Evolutionary conservation across 64 coral and sea anemone genomes (phyloP).

Genomic region (Montipora cactus): DNA sequence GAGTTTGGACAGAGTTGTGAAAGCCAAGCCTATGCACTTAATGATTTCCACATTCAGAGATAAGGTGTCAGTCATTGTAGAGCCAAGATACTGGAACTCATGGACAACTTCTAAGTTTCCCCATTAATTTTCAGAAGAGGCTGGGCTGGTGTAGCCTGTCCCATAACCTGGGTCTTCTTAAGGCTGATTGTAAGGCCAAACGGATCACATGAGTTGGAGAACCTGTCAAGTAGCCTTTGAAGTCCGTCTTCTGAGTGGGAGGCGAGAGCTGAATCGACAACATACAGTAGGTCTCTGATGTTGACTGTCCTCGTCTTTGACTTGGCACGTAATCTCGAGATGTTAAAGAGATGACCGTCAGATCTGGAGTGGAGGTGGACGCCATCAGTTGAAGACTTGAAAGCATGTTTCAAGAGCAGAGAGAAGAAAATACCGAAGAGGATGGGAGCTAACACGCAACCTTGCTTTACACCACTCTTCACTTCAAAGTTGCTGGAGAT

Average conservation of each 20-base stretch:
- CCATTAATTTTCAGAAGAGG: not conserved
- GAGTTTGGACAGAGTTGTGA: too few relatives aligned
- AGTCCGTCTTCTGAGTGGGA: too few relatives aligned
- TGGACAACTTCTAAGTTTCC: not conserved
- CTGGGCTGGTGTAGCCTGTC: not conserved
- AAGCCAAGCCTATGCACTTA: not conserved
- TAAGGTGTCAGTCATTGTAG: not conserved
- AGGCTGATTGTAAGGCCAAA: not conserved
- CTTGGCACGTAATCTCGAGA: slow-evolving; percentile 1
- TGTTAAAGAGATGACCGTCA: slow-evolving; percentile 12
- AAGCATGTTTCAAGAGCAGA: too few relatives aligned
- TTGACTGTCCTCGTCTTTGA: not conserved
- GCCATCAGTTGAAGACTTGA: too few relatives aligned
- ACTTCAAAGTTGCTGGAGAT: not conserved
- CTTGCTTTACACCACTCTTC: too few relatives aligned
- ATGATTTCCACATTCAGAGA: slow-evolving; percentile 7
- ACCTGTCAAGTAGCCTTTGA: not conserved
- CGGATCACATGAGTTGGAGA: not conserved
- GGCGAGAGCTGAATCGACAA: too few relatives aligned
- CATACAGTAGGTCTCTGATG: not conserved
- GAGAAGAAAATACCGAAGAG: too few relatives aligned
- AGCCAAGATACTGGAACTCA: not conserved
- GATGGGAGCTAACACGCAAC: too few relatives aligned
- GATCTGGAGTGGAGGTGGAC: not conserved
- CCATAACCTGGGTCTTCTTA: slow-evolving; percentile 10